These are phyloP conservation scores for Rhombomys opimus DNA, from an alignment of 2,113 vertebrate species.

Conservation along the genomic window DNA sequence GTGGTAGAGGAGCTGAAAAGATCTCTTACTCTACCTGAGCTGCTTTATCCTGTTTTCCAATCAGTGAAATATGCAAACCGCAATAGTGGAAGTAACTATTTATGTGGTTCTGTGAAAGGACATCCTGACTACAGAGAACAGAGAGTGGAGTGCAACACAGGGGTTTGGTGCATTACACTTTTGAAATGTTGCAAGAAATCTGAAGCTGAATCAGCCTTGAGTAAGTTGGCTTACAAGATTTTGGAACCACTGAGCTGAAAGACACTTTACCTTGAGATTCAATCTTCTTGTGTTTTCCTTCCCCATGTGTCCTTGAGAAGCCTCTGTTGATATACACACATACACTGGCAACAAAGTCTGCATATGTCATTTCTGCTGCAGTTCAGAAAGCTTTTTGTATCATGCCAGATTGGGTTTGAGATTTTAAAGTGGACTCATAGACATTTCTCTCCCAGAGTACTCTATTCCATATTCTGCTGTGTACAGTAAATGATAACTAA, in stretches of 20 bases:
- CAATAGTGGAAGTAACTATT: neutral
- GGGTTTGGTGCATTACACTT: slow-evolving; percentile 9
- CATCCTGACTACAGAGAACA: neutral
- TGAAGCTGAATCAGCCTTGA: neutral
- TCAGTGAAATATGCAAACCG: neutral
- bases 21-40: neutral
- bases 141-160: neutral
- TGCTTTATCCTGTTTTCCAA: neutral
- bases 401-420: neutral
- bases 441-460: neutral
- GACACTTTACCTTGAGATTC: neutral
- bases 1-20: neutral
- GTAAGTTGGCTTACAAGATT: slow-evolving; percentile 12
- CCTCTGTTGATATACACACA: neutral
- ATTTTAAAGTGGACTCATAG: neutral
- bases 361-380: slow-evolving; percentile 18
- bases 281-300: neutral
- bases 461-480: slow-evolving; percentile 26
- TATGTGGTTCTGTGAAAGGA: neutral
- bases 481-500: neutral
- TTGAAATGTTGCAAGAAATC: neutral
- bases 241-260: slow-evolving; percentile 17
- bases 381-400: neutral
- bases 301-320: neutral
- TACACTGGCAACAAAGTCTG: neutral